Conservation (phyloP, 2,888 invertebrate genomes). For the Euplexia lucipara region DNA sequence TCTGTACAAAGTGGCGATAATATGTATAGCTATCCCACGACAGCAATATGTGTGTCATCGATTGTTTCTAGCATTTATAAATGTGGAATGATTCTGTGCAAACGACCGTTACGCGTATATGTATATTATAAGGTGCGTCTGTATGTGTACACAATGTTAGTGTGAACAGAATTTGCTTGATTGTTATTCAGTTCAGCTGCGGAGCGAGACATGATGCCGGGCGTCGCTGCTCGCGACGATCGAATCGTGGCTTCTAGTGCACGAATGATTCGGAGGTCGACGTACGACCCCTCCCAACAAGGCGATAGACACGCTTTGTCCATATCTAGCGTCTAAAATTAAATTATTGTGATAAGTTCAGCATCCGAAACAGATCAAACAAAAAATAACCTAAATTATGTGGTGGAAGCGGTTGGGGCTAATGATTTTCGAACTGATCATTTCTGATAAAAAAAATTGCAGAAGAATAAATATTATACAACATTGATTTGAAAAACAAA, state of each 20-base stretch:
- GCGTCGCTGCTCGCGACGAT: constrained; percentile 64
- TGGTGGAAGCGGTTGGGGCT: neutral
- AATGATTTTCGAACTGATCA: constrained; percentile 19
- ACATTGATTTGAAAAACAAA: constrained; percentile 11
- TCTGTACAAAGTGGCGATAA: constrained; percentile 36
- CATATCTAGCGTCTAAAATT: constrained; percentile 61
- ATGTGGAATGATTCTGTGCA: constrained; percentile 68
- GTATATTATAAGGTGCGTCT: constrained; percentile 40
- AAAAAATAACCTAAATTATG: constrained; percentile 17
- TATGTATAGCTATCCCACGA: constrained; percentile 28
- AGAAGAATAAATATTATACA: neutral
- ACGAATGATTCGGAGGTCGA: constrained; percentile 78
- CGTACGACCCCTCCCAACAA: constrained; percentile 71
- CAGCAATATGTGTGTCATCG: constrained; percentile 57
- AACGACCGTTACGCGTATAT: constrained; percentile 68
- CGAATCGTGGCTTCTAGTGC: constrained; percentile 71
- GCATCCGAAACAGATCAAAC: constrained; percentile 26
- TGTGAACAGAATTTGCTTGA: constrained; percentile 71
- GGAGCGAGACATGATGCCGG: constrained; percentile 73
- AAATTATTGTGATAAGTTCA: constrained; percentile 53
- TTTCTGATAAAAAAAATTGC: neutral
- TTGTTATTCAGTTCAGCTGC: constrained; percentile 80
- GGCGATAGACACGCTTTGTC: constrained; percentile 61
- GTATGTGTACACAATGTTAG: constrained; percentile 61
- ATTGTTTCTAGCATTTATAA: constrained; percentile 55